Base-by-base conservation (phyloP, 2,888 invertebrate genomes). In the Microdon myrmicae region DNA sequence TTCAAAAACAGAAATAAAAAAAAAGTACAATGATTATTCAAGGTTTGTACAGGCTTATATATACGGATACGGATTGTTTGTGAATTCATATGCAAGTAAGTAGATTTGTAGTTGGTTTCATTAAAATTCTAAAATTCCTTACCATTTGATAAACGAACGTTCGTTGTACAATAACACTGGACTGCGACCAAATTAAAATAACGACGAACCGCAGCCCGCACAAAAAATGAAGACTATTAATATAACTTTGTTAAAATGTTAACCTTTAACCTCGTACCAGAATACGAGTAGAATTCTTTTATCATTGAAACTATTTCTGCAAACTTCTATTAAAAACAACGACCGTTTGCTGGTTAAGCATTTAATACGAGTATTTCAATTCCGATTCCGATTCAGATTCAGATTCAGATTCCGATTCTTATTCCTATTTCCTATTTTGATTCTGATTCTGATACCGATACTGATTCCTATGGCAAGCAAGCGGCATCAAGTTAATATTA, bases 241-340 rank as follows among this genome's bases (percentile, higher is more conserved):
- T 61, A 41, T 60, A 48, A 22, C 17, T 51, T 23, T 34, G n/a
- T n/a, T n/a, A 31, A 37, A 37, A 39, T 41, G 51, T 58, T 58
- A 58, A 64, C 58, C 64, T 58, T 64, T 64, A 58, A 25, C 58
- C 58, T 47, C 41, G 22, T 47, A 47, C 47, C 47, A 31, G 64
- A 64, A 64, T 53, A 28, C 58, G 43, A 64, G 64, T 64, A 51
- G 47, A 58, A 51, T 58, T n/a, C n/a, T n/a, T n/a, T n/a, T n/a
- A 58, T 58, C 51, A 64, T 64, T 58, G 58, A 58, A 64, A 64
- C 58, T 58, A 58, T 64, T 64, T 64, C 51, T 58, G 58, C 58
- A 64, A 58, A 58, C 58, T 53, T 41, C 14, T 8, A 1, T 7
- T 28, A 8, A 31, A 31, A 43, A 58, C 58, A 64, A 53, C 58